Base-by-base conservation (phyloP, 2,113 vertebrate genomes). In the Poecilia latipinna region DNA sequence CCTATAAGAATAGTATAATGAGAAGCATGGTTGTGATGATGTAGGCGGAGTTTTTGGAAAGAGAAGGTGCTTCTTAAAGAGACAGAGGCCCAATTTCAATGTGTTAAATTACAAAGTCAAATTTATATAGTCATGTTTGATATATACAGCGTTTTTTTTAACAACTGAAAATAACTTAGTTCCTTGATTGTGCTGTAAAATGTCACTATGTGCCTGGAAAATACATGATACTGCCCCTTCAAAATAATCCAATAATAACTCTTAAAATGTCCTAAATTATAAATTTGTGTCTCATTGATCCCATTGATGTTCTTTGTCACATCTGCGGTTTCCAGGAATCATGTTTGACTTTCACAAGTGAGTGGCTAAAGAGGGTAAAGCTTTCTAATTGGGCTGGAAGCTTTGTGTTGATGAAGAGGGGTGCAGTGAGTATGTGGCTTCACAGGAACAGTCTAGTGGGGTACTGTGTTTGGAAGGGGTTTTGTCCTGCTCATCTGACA, bases 401-500 rank as follows among this genome's bases (percentile, higher is more conserved):
- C 24, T 80, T 65, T 76, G 51, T 78, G 75, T 24, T 77, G 24
- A 51, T 8, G 68, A 32, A 63, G 44, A 61, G 68, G 37, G 32
- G 68, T 74, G 70, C 31, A 76, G 62, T 72, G 65, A 79, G 69
- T 84, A 24, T 78, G 68, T 69, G 62, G 70, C 75, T 84, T 83
- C 42, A 64, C 42, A 39, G 77, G 82, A 84, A 78, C 80, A 77
- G 62, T 75, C 79, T 74, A 72, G 63, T 84, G 87, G 78, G 84
- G 75, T 76, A 88, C 86, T 85, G 54, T 81, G 88, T 91, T 91
- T 88, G 81, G 82, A 84, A 63, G 61, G 61, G 85, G 85, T 83
- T 82, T 76, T 74, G 84, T 92, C 80, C 80, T 70, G 57, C 83
- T 87, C 81, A 69, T 82, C 91, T 84, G 89, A 91, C 81, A 54